Percentiles rank a stretch among this genome's conserved stretches.
phyloP scores from a whole-genome alignment of 2,888 invertebrate genomes.

The Carpatolechia fugitivella region DNA sequence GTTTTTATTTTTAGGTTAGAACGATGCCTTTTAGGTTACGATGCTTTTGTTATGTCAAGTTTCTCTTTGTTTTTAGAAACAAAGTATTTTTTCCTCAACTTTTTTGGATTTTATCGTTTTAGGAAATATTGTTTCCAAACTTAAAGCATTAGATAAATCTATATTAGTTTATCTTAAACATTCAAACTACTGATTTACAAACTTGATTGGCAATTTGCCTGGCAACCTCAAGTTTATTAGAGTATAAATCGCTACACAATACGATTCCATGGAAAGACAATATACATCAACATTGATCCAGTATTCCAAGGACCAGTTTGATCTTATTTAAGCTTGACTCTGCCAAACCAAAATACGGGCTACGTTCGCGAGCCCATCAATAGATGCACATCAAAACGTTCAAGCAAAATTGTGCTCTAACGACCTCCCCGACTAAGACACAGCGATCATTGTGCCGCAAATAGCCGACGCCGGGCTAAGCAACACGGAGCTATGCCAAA shows the following conservation, averaged over 20 bases:
- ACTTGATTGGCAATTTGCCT: slow-evolving; percentile 3
- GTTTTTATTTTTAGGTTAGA: neutral
- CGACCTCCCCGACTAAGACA: slow-evolving; percentile 62
- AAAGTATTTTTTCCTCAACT: too few species aligned
- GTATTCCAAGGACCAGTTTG: slow-evolving; percentile 2
- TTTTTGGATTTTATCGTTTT: neutral
- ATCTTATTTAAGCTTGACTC: slow-evolving; percentile 6
- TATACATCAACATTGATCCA: slow-evolving; percentile 2
- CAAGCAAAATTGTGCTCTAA: slow-evolving; percentile 46
- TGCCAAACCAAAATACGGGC: slow-evolving; percentile 8
- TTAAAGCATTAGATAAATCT: neutral
- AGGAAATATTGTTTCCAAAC: too few species aligned
- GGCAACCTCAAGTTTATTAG: slow-evolving; percentile 2
- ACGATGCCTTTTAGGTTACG: neutral
- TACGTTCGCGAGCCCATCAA: slow-evolving; percentile 18
- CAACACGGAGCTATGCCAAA: slow-evolving; percentile 75
- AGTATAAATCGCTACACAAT: neutral
- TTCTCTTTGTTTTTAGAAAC: too few species aligned
- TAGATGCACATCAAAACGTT: slow-evolving; percentile 19
- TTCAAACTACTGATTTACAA: neutral
- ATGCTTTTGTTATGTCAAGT: too few species aligned
- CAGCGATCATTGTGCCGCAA: slow-evolving; percentile 72
- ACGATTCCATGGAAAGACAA: slow-evolving; percentile 2
- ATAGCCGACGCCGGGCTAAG: slow-evolving; percentile 67
- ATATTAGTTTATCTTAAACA: neutral